Base-by-base conservation (phyloP, 2,797 vertebrate species). In the Telmatherina bonti region DNA sequence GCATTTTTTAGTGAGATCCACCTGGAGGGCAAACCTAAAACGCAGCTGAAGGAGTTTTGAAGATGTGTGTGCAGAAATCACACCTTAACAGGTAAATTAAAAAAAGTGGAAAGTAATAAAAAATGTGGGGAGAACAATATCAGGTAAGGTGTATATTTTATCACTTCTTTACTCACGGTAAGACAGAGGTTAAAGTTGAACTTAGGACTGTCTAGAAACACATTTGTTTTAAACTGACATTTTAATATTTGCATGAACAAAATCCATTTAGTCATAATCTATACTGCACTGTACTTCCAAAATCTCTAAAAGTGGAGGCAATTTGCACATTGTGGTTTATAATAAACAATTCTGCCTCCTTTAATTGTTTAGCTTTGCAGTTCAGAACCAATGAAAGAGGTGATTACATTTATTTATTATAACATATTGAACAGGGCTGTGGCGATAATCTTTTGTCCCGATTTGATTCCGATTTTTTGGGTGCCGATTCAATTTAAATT, bases 1-100 rank as follows among this genome's bases (percentile, higher is more conserved):
- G 49, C 6, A 41, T 41, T 53, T 72, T 88, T 66, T 67, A 70
- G 74, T 73, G 45, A 77, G 54, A 10, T 51, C 36, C 26, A 27
- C 73, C 66, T 38, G 0, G 8, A 52, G 59, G 62, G 41, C n/a
- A 72, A 31, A 1, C 29, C 12, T 3, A 2, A 72, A 78, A 55
- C 24, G 62, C 65, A 74, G 65, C 5, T 11, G 22, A 29, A 13
- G 38, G 64, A 36, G 53, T 71, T 78, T 45, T 53, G 24, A 55
- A 18, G 58, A 10, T 38, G 55, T 2, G 12, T 47, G 53, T 49
- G 41, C 53, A 67, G 65, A 49, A 67, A 67, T 33, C n/a, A 38
- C 31, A 47, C 10, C 24, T 27, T 27, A 47, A 67, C 16, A 29
- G 27, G 41, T 49, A 58, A 35, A 56, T 2, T 35, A 8, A 26